phyloP scores from a whole-genome alignment of 2,797 vertebrate species.

The Anabacerthia variegaticeps region DNA sequence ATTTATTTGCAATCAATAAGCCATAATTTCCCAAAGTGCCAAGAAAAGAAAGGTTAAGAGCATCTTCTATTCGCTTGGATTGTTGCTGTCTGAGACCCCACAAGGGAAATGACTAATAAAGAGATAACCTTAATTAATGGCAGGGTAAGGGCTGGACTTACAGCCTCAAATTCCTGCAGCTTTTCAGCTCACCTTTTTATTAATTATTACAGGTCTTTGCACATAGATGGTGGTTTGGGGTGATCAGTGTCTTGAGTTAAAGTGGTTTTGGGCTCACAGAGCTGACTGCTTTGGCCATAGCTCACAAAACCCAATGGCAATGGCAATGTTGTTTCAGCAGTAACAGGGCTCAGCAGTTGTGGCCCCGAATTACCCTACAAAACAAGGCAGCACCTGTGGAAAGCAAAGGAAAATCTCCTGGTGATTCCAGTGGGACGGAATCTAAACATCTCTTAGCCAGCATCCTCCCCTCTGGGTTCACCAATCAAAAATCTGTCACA shows the following conservation, averaged over 20 bases:
- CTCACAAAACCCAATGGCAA: background rate
- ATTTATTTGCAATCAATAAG: constrained; percentile 12
- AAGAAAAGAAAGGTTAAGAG: background rate
- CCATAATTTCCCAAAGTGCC: background rate
- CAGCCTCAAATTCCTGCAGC: background rate
- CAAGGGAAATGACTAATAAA: constrained; percentile 2
- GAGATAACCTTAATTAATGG: constrained; percentile 36
- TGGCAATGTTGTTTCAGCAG: background rate
- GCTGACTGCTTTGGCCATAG: background rate
- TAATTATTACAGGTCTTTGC: background rate
- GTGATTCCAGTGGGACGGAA: background rate
- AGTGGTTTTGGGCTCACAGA: background rate
- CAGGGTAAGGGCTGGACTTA: background rate
- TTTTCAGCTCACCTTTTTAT: background rate
- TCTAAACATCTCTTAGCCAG: background rate
- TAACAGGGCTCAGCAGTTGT: background rate
- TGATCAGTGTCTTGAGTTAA: background rate
- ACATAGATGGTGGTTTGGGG: background rate
- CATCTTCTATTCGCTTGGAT: background rate
- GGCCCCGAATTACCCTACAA: background rate
- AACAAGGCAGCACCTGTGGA: background rate
- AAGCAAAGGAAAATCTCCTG: background rate
- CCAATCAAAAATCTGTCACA: background rate
- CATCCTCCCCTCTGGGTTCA: background rate
- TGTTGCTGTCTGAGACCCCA: background rate